These are phyloP conservation scores for Panulirus ornatus DNA, from an alignment of 1,140 invertebrate genomes.

Conservation along the genomic window DNA sequence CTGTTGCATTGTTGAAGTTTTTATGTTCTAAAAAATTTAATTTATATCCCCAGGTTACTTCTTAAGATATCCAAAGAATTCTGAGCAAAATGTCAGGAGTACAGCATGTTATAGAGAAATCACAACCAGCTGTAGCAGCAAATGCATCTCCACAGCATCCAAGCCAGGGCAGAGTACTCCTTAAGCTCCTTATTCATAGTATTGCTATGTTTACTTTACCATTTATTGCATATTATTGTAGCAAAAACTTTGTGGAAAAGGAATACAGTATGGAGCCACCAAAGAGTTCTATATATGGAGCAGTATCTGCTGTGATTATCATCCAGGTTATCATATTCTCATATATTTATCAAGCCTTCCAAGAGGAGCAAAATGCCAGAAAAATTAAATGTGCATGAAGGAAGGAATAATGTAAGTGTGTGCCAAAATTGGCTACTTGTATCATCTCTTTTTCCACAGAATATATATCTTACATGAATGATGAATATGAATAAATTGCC, in stretches of 20 bases:
- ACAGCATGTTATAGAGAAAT: neutral
- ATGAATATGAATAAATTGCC: too few species aligned
- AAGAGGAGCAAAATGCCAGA: slow-evolving; percentile 1
- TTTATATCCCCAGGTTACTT: neutral
- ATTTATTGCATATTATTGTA: slow-evolving; percentile 33
- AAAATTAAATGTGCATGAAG: neutral
- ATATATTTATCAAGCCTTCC: slow-evolving; percentile 55
- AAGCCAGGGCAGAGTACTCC: slow-evolving; percentile 22
- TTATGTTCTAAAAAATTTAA: neutral
- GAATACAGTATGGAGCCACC: slow-evolving; percentile 36
- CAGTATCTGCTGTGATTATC: slow-evolving; percentile 37
- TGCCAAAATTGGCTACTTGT: too few species aligned
- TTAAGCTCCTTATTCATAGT: slow-evolving; percentile 52
- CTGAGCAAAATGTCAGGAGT: neutral
- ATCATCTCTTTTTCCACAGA: too few species aligned
- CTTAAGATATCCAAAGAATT: neutral
- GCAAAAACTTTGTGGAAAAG: slow-evolving; percentile 43
- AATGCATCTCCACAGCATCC: neutral
- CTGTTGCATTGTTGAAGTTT: too few species aligned
- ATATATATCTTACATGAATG: too few species aligned
- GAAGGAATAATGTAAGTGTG: neutral
- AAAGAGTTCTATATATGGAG: slow-evolving; percentile 51
- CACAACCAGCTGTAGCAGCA: neutral
- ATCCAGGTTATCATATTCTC: slow-evolving; percentile 57
- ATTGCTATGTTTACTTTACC: slow-evolving; percentile 65